Percentiles rank a stretch among this genome's conserved stretches.
Evolutionary conservation across 2,888 invertebrate species (phyloP).

Genomic region (Agrochola lychnidis): DNA sequence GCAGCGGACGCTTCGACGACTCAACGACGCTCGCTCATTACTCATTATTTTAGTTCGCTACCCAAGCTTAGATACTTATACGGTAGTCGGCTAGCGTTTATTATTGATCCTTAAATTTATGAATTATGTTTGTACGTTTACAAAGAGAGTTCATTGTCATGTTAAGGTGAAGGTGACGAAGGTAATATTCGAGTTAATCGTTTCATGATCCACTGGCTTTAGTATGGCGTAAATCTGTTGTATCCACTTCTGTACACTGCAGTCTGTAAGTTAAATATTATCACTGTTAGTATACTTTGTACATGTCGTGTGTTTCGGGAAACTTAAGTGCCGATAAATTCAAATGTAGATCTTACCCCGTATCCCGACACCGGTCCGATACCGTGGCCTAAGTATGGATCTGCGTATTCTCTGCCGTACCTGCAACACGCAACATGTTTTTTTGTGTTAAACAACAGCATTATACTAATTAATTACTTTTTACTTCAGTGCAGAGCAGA

Average conservation of each 20-base stretch:
- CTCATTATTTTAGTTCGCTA: conserved; percentile 71
- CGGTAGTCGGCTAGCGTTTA: conserved; percentile 87
- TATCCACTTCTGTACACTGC: conserved; percentile 98
- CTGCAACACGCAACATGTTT: conserved; percentile 83
- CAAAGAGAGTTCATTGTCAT: conserved; percentile 91
- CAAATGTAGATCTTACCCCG: conserved; percentile 93
- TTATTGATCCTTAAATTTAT: conserved; percentile 86
- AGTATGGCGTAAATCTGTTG: conserved; percentile 98
- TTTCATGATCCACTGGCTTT: conserved; percentile 85
- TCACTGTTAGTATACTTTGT: conserved; percentile 3
- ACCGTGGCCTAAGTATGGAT: conserved; percentile 98
- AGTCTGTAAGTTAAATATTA: conserved; percentile 91
- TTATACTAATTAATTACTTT: neutral
- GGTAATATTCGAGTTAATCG: conserved; percentile 88
- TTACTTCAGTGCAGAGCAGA: conserved; percentile 10
- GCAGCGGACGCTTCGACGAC: conserved; percentile 56
- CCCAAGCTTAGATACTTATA: conserved; percentile 81
- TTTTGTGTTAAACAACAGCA: neutral
- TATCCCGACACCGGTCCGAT: conserved; percentile 99
- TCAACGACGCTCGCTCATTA: conserved; percentile 63
- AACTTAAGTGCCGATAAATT: neutral
- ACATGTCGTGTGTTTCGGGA: neutral
- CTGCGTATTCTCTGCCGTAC: conserved; percentile 97
- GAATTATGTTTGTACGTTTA: conserved; percentile 89
- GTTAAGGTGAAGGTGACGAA: conserved; percentile 85